phyloP scores from a whole-genome alignment of 1,140 invertebrate species.

The Diplogasteroides magnus region DNA sequence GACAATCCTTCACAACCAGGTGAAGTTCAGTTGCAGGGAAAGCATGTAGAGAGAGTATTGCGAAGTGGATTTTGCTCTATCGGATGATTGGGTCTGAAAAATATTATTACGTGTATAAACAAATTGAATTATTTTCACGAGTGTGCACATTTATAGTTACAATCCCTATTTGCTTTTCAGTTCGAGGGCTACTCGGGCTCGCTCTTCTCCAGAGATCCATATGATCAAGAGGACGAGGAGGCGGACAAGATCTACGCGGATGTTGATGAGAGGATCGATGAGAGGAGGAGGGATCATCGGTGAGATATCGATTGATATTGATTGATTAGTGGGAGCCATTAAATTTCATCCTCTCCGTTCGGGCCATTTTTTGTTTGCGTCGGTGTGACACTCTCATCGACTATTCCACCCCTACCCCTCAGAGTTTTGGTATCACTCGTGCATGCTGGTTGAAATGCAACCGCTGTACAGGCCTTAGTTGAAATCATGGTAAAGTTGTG shows the following conservation, averaged over 20 bases:
- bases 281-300: slow-evolving; percentile 91
- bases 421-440: too few relatives aligned
- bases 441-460: too few relatives aligned
- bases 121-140: too few relatives aligned
- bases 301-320: slow-evolving; percentile 59
- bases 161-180: slow-evolving; percentile 50
- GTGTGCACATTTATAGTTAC: too few relatives aligned
- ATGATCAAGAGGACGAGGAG: slow-evolving; percentile 99
- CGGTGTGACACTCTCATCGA: background rate
- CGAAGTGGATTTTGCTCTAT: too few relatives aligned
- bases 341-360: background rate
- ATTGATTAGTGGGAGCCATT: background rate
- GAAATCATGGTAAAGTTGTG: too few relatives aligned
- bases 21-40: too few relatives aligned
- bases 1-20: too few relatives aligned
- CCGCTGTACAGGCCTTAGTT: too few relatives aligned
- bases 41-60: too few relatives aligned
- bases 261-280: slow-evolving; percentile 97
- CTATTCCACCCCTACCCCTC: background rate
- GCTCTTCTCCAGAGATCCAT: slow-evolving; percentile 96
- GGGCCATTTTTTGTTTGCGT: background rate
- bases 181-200: slow-evolving; percentile 98
- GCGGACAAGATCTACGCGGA: slow-evolving; percentile 97
- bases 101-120: too few relatives aligned
- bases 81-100: too few relatives aligned